Base-by-base conservation (phyloP, 2,888 invertebrate genomes). In the Nasonia oneida region DNA sequence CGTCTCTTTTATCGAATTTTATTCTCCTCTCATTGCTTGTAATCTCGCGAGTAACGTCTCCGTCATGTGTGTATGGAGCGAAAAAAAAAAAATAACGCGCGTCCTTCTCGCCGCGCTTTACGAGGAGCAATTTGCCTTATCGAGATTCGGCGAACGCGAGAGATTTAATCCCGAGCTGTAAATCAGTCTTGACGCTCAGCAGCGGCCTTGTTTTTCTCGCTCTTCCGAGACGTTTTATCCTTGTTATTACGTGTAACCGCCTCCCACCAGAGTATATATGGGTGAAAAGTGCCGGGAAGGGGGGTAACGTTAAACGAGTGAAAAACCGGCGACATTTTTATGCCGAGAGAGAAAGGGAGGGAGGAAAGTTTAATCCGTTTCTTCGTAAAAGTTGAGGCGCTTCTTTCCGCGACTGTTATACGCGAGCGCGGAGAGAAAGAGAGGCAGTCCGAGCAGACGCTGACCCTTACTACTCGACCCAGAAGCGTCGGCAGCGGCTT, bases 91-190 rank as follows among this genome's bases (percentile, higher is more conserved):
- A 29, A 71, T 15, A 37, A n/a, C 18, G 57, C 57, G 8, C 57
- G 8, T 47, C 47, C 47, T 47, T 18, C 39, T 42, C n/a, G 42
- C 71, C 57, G 70, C 29, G 14, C 74, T 84, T 79, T 75, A 84
- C 67, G 84, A 84, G 78, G 23, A 57, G 80, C 84, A 84, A 84
- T 84, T 84, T 71, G 76, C 80, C 70, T 81, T 84, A 84, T 84
- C 84, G 67, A 64, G 79, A 84, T 84, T 84, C 67, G 64, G 57
- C 57, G 53, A 79, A 84, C 74, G 12, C 70, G 53, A 70, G 84
- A 84, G 84, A 84, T 84, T 81, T 81, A 84, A 80, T 84, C 84
- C 76, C 37, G 18, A 64, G 77, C 37, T 81, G 71, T 85, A 81
- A 85, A 81, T 85, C 85, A 81, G 81, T 64, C 76, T 12, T 23